Evolutionary conservation across 2,113 vertebrate genomes (phyloP), one percentile per base, ranked within the genome.

Genomic region (Indicator maculatus): DNA sequence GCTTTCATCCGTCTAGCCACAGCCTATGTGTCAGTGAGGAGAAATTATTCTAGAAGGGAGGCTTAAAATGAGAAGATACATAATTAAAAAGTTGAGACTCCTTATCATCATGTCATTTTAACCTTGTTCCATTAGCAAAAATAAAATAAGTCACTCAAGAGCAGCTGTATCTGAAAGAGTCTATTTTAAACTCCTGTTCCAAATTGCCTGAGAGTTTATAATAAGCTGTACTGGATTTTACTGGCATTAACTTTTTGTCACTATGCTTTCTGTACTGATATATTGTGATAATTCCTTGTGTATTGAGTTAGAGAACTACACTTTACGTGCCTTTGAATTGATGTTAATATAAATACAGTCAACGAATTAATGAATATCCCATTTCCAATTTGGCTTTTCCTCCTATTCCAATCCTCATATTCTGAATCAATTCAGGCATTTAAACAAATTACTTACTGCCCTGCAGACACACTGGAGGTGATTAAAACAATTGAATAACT

Each of bases 21-120:
- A 85, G 61, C 33, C 44, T 83, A 1, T 24, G 2, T 67, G 64
- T 59, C 79, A 91, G 45, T 18, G 16, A 82, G 71, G 76, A 87
- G 61, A 92, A 81, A 86, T 65, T 31, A 26, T 55, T 69, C 61
- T 38, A 38, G 77, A 70, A 76, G 36, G 36, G n/a, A 76, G 66
- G 64, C 47, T 97, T 92, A 88, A 90, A 95, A 92, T 90, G 83
- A 84, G 72, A 92, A 30, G 67, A 95, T 95, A 78, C 36, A 90
- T 93, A 91, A 96, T 96, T 89, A 69, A 95, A 88, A 94, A 83
- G 59, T 83, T 73, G 88, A 92, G 73, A 72, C 45, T 90, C 20
- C 83, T 89, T 96, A 86, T 96, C 89, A 86, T 86, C 66, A n/a
- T 95, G 86, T 90, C 90, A 71, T 89, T 96, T 95, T 96, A 96